phyloP scores from a whole-genome alignment of 2,113 vertebrate genomes.

The Narcine bancroftii region DNA sequence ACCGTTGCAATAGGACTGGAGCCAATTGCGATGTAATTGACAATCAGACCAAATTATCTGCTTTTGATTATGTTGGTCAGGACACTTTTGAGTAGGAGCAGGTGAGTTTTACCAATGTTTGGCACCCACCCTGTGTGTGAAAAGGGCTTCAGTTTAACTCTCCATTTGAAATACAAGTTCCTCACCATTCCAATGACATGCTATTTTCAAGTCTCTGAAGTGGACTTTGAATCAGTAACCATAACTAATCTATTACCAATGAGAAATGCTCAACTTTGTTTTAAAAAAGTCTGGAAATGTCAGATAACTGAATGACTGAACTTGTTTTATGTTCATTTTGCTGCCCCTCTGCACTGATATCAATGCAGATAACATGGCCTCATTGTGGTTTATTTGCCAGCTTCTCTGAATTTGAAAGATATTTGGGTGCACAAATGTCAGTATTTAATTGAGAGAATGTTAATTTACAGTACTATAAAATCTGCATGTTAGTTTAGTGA shows the following conservation, averaged over 20 bases:
- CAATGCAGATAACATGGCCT: background rate
- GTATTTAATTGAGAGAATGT: background rate
- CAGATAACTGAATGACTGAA: background rate
- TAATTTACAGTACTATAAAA: slow-evolving; percentile 1
- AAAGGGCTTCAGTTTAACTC: background rate
- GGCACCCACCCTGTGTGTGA: too few species aligned
- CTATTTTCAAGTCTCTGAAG: background rate
- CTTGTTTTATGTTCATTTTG: background rate
- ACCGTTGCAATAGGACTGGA: background rate
- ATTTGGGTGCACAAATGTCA: background rate
- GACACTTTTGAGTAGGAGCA: background rate
- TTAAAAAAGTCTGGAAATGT: background rate
- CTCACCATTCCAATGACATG: background rate
- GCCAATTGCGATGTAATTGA: background rate
- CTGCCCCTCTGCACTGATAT: too few species aligned
- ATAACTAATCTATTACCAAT: background rate
- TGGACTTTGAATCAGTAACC: background rate
- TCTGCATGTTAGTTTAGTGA: background rate
- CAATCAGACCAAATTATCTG: background rate
- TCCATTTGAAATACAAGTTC: background rate
- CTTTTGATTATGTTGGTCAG: background rate
- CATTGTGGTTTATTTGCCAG: too few species aligned
- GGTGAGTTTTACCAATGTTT: background rate
- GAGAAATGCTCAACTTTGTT: background rate
- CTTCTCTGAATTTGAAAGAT: background rate